phyloP scores from a whole-genome alignment of 2,888 invertebrate species.

The Drosophila hamatofila region DNA sequence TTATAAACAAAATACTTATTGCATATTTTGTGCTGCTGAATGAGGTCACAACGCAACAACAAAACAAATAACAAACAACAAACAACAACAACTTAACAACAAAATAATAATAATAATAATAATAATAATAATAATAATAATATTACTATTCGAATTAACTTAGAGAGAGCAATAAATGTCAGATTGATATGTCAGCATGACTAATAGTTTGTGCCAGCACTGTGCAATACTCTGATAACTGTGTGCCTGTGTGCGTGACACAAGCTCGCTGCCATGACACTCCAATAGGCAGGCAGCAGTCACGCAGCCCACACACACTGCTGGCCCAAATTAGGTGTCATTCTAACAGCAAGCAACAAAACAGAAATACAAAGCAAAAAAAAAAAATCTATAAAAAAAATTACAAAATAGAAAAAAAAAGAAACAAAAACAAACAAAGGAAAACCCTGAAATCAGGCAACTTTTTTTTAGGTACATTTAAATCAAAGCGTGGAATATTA shows the following conservation, averaged over 20 bases:
- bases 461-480: conserved; percentile 77
- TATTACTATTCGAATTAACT: conserved; percentile 54
- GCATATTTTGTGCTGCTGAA: conserved; percentile 81
- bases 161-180: conserved; percentile 73
- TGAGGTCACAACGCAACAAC: conserved; percentile 78
- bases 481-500: conserved; percentile 78
- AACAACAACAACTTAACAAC: conserved; percentile 24
- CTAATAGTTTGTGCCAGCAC: conserved; percentile 51
- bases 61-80: conserved; percentile 8
- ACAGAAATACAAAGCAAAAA: conserved; percentile 9
- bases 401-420: conserved; percentile 14
- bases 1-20: conserved; percentile 64
- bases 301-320: conserved; percentile 48
- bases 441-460: conserved; percentile 32
- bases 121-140: neutral
- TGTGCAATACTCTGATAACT: conserved; percentile 29
- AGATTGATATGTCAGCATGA: conserved; percentile 24
- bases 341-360: conserved; percentile 25
- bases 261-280: conserved; percentile 17
- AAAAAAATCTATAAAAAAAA: conserved; percentile 9
- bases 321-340: conserved; percentile 40
- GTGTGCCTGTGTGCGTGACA: conserved; percentile 11
- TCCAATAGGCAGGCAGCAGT: conserved; percentile 1
- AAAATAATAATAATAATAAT: neutral
- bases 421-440: conserved; percentile 27